phyloP scores from a whole-genome alignment of 2,888 invertebrate genomes.

The Antheraea yamamai region DNA sequence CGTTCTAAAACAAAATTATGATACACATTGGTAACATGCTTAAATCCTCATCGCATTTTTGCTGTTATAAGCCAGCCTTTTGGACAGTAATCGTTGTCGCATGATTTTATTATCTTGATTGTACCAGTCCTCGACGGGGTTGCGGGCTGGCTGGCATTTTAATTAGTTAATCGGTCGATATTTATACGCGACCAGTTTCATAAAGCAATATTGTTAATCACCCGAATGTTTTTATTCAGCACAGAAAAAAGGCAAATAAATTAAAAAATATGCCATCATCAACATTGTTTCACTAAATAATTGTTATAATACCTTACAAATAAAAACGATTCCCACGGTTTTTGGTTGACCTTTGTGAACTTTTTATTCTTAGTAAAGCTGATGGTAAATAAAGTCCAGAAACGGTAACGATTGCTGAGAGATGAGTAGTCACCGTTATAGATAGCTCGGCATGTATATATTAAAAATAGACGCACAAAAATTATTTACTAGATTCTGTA shows the following conservation, averaged over 20 bases:
- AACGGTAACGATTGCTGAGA: neutral
- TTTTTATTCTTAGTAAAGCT: neutral
- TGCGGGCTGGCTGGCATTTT: slow-evolving; percentile 34
- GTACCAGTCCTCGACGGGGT: slow-evolving; percentile 17
- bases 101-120: slow-evolving; percentile 35
- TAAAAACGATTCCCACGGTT: neutral
- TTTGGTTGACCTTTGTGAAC: neutral
- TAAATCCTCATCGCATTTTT: slow-evolving; percentile 28
- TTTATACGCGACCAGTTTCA: slow-evolving; percentile 15
- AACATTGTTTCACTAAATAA: neutral
- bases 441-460: too few relatives aligned
- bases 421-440: neutral
- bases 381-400: neutral
- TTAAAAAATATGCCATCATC: neutral
- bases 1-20: neutral
- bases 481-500: too few relatives aligned
- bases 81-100: slow-evolving; percentile 35
- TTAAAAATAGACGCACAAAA: too few relatives aligned
- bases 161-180: slow-evolving; percentile 39
- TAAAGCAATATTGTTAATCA: slow-evolving; percentile 20
- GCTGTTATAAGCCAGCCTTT: slow-evolving; percentile 30
- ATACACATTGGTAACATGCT: slow-evolving; percentile 6
- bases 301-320: neutral
- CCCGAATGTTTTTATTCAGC: neutral
- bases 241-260: neutral